These are phyloP conservation scores for Hypolimnas misippus DNA, from an alignment of 2,888 invertebrate species.

Conservation along the genomic window DNA sequence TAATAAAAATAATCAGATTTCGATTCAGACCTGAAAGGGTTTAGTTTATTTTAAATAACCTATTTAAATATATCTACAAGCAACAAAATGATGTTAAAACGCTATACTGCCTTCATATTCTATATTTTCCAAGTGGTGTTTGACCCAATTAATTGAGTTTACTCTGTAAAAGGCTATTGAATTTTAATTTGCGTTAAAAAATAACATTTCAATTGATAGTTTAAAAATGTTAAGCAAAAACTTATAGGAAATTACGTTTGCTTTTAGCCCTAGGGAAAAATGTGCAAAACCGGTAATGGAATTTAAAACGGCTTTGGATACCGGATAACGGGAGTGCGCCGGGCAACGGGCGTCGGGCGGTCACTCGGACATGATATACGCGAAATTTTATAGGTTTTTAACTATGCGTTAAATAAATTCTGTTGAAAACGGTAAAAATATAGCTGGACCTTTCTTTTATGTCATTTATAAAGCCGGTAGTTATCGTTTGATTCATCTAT, in stretches of 20 bases:
- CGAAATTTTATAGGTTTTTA: conserved; percentile 67
- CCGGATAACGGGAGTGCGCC: conserved; percentile 48
- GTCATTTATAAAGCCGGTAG: conserved; percentile 5
- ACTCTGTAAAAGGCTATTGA: conserved; percentile 18
- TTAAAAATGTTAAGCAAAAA: conserved; percentile 16
- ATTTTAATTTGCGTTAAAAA: conserved; percentile 17
- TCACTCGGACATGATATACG: conserved; percentile 75
- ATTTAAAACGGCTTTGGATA: conserved; percentile 60
- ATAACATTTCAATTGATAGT: conserved; percentile 24
- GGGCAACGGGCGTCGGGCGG: conserved; percentile 50
- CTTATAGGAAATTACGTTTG: conserved; percentile 17
- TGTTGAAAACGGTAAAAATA: conserved; percentile 54
- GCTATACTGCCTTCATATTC: background rate
- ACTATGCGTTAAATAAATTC: conserved; percentile 63
- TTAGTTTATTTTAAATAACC: background rate
- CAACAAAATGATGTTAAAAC: background rate
- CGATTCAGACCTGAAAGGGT: background rate
- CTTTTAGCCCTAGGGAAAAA: conserved; percentile 27
- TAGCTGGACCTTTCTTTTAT: conserved; percentile 47
- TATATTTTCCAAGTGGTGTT: conserved; percentile 10
- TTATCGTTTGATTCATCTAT: background rate
- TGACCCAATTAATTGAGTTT: conserved; percentile 19
- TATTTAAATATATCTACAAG: too few relatives aligned
- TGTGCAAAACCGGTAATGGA: conserved; percentile 57
- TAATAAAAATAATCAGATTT: background rate